Evolutionary conservation across 2,797 vertebrate species (phyloP), one percentile per base, ranked within the genome.

Genomic region (Channallabes apus): DNA sequence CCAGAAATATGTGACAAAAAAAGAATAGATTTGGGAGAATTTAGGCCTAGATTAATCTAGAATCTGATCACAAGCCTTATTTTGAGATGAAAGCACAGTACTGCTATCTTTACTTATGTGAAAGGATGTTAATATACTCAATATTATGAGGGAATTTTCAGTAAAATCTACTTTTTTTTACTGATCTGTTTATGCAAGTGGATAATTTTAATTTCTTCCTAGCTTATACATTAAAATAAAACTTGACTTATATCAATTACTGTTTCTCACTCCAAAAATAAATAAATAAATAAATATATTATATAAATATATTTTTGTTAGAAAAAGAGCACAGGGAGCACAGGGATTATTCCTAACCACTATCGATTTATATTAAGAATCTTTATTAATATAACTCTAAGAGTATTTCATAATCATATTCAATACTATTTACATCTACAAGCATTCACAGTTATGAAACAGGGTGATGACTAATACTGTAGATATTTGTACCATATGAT

Each of bases 361-460:
- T 46, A 46, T 46, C 41, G 1, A 41, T 29, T 77, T 58, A 32
- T 12, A 59, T 22, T 6, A 59, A 38, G 3, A 78, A 58, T 32
- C 3, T 22, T 76, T 76, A 58, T 12, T 22, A 76, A 32, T 56
- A 56, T 76, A 0, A 9, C 51, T 56, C 6, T 58, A 58, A 59
- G 9, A 78, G 11, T 59, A 78, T 59, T 78, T 61, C 4, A 35
- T 59, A 5, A 22, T 11, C 18, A 61, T 35, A 65, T 80, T 27
- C 4, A 6, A 80, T 4, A 11, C 24, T 38, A 61, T 64, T 80
- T 64, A 80, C 35, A 35, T 69, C 59, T 17, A 51, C 27, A 59
- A 72, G 69, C 71, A 51, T 38, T 8, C 58, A 56, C 9, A 41
- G 29, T 56, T 65, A 29, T 85, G 75, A 75, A 80, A 51, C 68